Evolutionary conservation across 92 coral and sea anemone species (phyloP), one percentile per base, ranked within the genome.

Genomic region (Siderastrea radians): DNA sequence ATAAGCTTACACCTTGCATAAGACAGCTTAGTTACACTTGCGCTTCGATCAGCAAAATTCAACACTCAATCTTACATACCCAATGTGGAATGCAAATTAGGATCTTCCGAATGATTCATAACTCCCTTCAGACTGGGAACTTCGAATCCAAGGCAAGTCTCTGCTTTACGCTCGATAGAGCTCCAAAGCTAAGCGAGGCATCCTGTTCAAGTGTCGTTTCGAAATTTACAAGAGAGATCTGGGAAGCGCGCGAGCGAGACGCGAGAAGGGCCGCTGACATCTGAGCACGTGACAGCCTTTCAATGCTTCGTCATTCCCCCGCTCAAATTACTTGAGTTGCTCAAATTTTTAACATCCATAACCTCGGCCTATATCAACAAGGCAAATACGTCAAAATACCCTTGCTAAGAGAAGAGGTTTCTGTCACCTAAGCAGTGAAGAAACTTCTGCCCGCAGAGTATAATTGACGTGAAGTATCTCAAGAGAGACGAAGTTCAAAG

Each of bases 81-180:
- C 43, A 72, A 47, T 2, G 86, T 17, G 8, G 69, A 70, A 13
- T 71, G 70, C 53, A 82, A 69, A 62, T 50, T 82, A 3, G 86
- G 86, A 58, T 82, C 86, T 8, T 82, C 86, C 12, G 65, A 46
- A 60, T 82, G 78, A 57, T 55, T 82, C 86, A 82, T 82, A 82
- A 68, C 64, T 82, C 78, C 12, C 53, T 82, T 4, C 46, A 54
- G 72, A 43, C 74, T 52, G 14, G 51, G 16, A n/a, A 16, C 19
- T 58, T 26, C 44, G 5, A 16, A 57, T 45, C 49, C 16, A 55
- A 46, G 78, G 70, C 78, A 78, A 82, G 78, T 7, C 44, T 15
- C 44, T 9, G 2, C 3, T 82, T 55, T 58, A 82, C 76, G 86
- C 26, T 68, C 12, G 51, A 77, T 8, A 55, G 61, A 47, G 57